These are phyloP conservation scores for Cerastis leucographa DNA, from an alignment of 2,888 invertebrate genomes.

Conservation along the genomic window DNA sequence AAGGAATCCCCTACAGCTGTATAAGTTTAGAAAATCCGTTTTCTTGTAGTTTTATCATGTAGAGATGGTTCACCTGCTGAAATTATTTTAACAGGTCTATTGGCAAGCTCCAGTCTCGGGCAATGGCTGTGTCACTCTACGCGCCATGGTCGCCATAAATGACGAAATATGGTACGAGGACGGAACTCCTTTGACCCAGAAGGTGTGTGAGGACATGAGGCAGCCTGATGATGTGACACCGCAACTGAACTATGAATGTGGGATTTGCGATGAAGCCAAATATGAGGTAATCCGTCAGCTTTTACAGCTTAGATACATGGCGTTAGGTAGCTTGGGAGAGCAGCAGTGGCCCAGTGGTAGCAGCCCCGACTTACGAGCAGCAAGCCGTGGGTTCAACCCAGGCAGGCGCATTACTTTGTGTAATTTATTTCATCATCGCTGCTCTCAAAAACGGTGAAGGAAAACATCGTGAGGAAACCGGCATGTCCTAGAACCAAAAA, in stretches of 20 bases:
- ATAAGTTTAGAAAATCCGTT: background rate
- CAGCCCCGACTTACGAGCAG: too few relatives aligned
- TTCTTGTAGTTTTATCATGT: background rate
- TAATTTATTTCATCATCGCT: too few relatives aligned
- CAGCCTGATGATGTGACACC: slow-evolving; percentile 86
- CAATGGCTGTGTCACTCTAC: slow-evolving; percentile 83
- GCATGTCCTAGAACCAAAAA: too few relatives aligned
- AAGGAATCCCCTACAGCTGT: background rate
- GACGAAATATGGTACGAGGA: slow-evolving; percentile 85
- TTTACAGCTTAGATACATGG: background rate
- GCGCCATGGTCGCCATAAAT: slow-evolving; percentile 85
- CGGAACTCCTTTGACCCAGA: slow-evolving; percentile 80
- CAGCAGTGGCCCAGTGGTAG: too few relatives aligned
- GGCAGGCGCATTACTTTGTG: too few relatives aligned
- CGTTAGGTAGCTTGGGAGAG: too few relatives aligned
- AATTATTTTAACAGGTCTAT: slow-evolving; percentile 75
- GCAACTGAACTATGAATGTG: slow-evolving; percentile 81
- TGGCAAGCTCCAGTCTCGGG: slow-evolving; percentile 86
- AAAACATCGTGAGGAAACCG: too few relatives aligned
- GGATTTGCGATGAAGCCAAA: slow-evolving; percentile 86
- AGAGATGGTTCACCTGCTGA: background rate
- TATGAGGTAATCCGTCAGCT: slow-evolving; percentile 75
- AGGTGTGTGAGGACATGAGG: slow-evolving; percentile 83
- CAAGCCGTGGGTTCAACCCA: too few relatives aligned
- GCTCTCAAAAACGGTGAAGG: too few relatives aligned